Evolutionary conservation across 30 jellyfish, hydroid and myxozoan species (phyloP), one percentile per base, ranked within the genome.

Genomic region (Nemopilema nomurai): DNA sequence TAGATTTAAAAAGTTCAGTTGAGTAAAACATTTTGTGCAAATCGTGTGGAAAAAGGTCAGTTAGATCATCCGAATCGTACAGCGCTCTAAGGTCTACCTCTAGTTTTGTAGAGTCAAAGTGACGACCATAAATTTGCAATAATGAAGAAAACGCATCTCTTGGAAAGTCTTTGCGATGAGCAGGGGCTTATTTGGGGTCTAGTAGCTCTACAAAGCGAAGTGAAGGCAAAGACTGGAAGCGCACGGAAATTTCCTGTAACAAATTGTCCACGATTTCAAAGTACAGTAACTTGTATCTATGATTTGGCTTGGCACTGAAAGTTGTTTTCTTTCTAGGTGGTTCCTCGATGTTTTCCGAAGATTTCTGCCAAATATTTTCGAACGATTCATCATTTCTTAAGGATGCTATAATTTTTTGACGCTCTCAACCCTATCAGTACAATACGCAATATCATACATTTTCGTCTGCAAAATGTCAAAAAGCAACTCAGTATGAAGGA

Each of bases 121-220:
- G 87, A 33, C 87, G 87, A 77, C 87, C 87, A 77, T 77, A 77
- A n/a, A 6, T 77, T 17, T 24, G 31, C 8, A 77, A 27, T 23
- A 77, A 28, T 51, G 84, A 17, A 16, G 80, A 77, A 77, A 49
- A 77, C 17, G 78, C 87, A 50, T 77, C 79, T 64, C 87, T 77
- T 77, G 87, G 87, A 30, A 77, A 77, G 21, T 62, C 77, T 21
- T 77, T 77, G 18, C 23, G 3, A 76, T 53, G 78, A 16, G 17
- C 33, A 77, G 80, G 27, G 77, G 87, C 87, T 23, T 30, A 33
- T 24, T 77, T 79, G 31, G 87, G 87, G 77, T 62, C 77, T 13
- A 77, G 80, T 53, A 77, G 87, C 87, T 77, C 87, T n/a, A 77
- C 79, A 77, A 77, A 77, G 31, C 67, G 79, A 77, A 57, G 87